Conservation (phyloP, 2,113 vertebrate species). For the Menura novaehollandiae region DNA sequence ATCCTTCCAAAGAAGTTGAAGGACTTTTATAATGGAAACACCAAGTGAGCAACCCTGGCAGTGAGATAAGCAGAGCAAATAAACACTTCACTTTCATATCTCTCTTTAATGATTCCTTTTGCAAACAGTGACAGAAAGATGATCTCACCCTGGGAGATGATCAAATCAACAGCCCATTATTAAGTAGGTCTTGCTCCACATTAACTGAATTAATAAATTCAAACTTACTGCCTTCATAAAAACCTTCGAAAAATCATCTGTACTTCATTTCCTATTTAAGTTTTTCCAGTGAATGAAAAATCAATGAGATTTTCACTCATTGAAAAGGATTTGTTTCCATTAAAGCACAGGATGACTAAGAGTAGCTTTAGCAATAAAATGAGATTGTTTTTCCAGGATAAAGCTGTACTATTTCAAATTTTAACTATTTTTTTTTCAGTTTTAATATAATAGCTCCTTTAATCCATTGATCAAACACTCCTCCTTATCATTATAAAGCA, state of each 20-base stretch:
- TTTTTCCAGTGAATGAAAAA: neutral
- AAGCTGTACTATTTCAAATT: neutral
- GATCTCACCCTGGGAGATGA: neutral
- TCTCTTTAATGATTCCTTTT: neutral
- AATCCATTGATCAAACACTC: neutral
- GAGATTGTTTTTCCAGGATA: neutral
- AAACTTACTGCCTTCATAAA: neutral
- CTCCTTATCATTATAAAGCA: neutral
- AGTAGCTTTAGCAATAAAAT: neutral
- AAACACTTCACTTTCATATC: neutral
- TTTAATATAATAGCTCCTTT: neutral
- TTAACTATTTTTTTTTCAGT: neutral
- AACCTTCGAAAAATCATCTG: neutral
- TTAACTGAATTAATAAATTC: neutral
- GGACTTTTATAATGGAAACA: neutral
- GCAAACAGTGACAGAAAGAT: neutral
- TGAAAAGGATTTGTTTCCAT: neutral
- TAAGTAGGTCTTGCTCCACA: neutral
- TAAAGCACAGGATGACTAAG: neutral
- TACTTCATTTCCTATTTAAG: neutral
- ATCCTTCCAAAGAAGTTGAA: neutral
- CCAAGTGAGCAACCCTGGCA: neutral
- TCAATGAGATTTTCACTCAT: neutral
- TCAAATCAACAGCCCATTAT: neutral
- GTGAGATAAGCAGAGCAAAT: constrained; percentile 23